A percentile compares a stretch with the other conserved stretches of the same genome.
Conservation (phyloP, 2,888 invertebrate genomes). For the Hecatera dysodea region DNA sequence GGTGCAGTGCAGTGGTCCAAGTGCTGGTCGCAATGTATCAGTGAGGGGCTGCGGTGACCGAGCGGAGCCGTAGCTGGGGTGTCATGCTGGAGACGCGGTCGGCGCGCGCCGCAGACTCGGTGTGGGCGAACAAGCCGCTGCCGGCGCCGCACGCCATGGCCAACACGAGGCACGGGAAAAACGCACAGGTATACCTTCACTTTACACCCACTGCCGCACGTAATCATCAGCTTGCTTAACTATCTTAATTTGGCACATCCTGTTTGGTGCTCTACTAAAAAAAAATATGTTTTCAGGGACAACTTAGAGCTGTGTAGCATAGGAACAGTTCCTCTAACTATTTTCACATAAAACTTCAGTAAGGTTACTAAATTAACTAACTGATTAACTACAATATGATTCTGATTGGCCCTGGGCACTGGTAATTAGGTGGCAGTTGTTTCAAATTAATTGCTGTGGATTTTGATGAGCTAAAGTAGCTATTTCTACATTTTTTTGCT, state of each 20-base stretch:
- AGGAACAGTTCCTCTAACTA: slow-evolving; percentile 19
- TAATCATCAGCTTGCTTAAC: slow-evolving; percentile 48
- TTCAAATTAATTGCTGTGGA: slow-evolving; percentile 32
- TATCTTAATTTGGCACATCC: slow-evolving; percentile 58
- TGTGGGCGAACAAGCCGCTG: slow-evolving; percentile 92
- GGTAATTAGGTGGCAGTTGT: slow-evolving; percentile 28
- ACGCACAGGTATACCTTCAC: slow-evolving; percentile 89
- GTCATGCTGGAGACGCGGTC: slow-evolving; percentile 94
- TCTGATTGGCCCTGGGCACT: slow-evolving; percentile 38
- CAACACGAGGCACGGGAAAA: slow-evolving; percentile 92
- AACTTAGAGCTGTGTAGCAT: slow-evolving; percentile 7
- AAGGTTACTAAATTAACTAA: slow-evolving; percentile 7
- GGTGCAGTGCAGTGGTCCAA: slow-evolving; percentile 76
- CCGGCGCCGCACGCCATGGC: slow-evolving; percentile 91
- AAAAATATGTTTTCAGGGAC: neutral
- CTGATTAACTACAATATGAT: slow-evolving; percentile 23
- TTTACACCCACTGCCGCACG: slow-evolving; percentile 54
- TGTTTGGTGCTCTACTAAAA: slow-evolving; percentile 41
- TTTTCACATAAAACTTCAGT: slow-evolving; percentile 22
- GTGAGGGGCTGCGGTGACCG: slow-evolving; percentile 79
- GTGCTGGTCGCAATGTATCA: slow-evolving; percentile 79
- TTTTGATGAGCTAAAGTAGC: slow-evolving; percentile 21
- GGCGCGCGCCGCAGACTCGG: slow-evolving; percentile 93
- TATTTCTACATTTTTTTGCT: slow-evolving; percentile 32
- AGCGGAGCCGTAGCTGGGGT: slow-evolving; percentile 80